Evolutionary conservation across 2,888 invertebrate species (phyloP), one percentile per base, ranked within the genome.

Genomic region (Itoplectis maculator): DNA sequence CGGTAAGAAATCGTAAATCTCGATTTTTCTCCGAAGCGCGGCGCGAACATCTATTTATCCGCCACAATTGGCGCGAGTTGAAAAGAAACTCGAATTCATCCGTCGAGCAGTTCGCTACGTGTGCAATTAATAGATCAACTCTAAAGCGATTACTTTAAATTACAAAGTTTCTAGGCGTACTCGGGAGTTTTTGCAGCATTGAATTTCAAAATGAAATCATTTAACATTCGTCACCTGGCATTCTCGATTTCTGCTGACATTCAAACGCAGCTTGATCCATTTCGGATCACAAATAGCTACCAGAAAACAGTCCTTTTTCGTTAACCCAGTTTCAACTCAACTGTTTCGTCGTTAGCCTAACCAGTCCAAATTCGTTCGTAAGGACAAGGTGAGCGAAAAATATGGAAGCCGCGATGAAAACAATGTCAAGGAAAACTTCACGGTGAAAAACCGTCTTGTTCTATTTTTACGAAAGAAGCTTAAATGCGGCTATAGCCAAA

Each of bases 1-100:
- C 69, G 78, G 81, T 82, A 69, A 82, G 81, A 65, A 54, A 35
- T 56, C 35, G 23, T 9, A 35, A 35, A 56, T 54, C 11, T 2
- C 11, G 6, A 47, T 15, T 7, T 47, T 23, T 54, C 11, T 11
- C 0, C 5, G 18, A 54, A 23, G 18, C 20, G 18, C 20, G 7
- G 45, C 7, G 45, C 45, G n/a, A 45, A 45, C 29, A 29, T 29
- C 13, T 59, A 35, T 59, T 45, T 13, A 40, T 40, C 37, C 15
- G 15, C 40, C 11, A 61, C 40, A 40, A 42, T 37, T 20, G 63
- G 8, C 15, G n/a, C 37, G 11, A 18, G 8, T n/a, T 35, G 35
- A 13, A 15, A 37, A 7, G 35, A 37, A 35, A 37, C 35, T 56
- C 7, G 23, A 56, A 56, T 13, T n/a, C n/a, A n/a, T 5, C n/a